Evolutionary conservation across 2,888 invertebrate species (phyloP), one percentile per base, ranked within the genome.

Genomic region (Agrenia bidenticulata): DNA sequence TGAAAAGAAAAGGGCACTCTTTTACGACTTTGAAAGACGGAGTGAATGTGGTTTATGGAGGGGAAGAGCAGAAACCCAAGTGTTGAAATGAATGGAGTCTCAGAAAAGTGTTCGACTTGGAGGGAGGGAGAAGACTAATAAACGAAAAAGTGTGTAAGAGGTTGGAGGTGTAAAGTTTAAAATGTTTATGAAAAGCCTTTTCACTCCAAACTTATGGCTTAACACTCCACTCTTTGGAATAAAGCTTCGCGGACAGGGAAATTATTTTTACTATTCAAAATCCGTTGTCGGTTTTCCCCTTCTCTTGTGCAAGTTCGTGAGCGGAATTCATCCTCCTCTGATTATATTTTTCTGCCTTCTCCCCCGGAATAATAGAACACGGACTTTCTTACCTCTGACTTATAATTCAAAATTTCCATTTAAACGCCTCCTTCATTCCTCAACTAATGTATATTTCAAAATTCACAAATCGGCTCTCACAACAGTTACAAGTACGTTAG

Each of bases 101-200:
- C 49, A 11, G 32, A 4, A 32, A 32, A 32, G 32, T 4, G 32
- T 7, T 32, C 32, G 32, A 32, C n/a, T n/a, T n/a, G n/a, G n/a
- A n/a, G n/a, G n/a, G 32, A 32, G 32, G 49, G 32, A 26, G 49
- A 26, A 27, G 37, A 13, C 17, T 45, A 45, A 45, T 45, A 59
- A 45, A 59, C 24, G 61, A 53, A 54, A 19, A 26, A 13, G 13
- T 13, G 21, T 27, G 27, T n/a, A 27, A n/a, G 23, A 27, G 15
- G 55, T 11, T 9, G 17, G 27, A 24, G 26, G 55, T 55, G 32
- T n/a, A 24, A 55, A 55, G 55, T 55, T 55, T 55, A 55, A 55
- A 55, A 55, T 55, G 55, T 55, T 55, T 55, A 55, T 55, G 27
- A 55, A 55, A 27, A 55, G 55, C n/a, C 26, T 51, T 51, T 45